Base-by-base conservation (phyloP, 1,140 invertebrate species). In the Teleogryllus occipitalis region DNA sequence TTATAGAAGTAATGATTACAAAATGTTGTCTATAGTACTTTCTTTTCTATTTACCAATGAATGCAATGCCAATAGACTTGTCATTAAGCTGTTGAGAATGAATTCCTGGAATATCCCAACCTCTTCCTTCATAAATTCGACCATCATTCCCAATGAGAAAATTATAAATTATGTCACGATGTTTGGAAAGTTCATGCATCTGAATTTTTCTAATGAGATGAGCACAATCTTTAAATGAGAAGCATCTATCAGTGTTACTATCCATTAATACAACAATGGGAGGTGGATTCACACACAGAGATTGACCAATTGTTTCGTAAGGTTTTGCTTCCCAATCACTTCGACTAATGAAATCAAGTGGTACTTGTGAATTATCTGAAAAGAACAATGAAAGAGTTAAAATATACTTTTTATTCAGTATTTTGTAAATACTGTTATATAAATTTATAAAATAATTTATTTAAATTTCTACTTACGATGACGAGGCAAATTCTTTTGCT, bases 131-230 rank as follows among this genome's bases (percentile, higher is more conserved):
- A 82, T 92, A 92, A 0, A 89, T 87, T 18, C 88, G 88, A 0
- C 91, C 91, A 84, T 93, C 91, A 48, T 89, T 89, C 7, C 91
- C 92, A 65, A 93, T 88, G 47, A 92, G 80, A 83, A 94, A 94
- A 83, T 90, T 94, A 82, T 91, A 92, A 39, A 86, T 89, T 18
- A 92, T 93, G 83, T 95, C 94, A 83, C 86, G 88, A 93, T 92
- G 94, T 3, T 87, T 86, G 12, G 86, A 87, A 82, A 91, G 87
- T 80, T 90, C 90, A 7, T 86, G 85, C 8, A 86, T 82, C 81
- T 92, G 90, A 47, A 90, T 88, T 3, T 79, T 82, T 21, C 86
- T 85, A 0, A 91, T 87, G 14, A 86, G 84, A 4, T 80, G 81
- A 0, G 83, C 83, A 21, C 88, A 90, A 0, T 81, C 79, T 1